These are phyloP conservation scores for Nylanderia fulva DNA, from an alignment of 1,140 invertebrate genomes.

Conservation along the genomic window DNA sequence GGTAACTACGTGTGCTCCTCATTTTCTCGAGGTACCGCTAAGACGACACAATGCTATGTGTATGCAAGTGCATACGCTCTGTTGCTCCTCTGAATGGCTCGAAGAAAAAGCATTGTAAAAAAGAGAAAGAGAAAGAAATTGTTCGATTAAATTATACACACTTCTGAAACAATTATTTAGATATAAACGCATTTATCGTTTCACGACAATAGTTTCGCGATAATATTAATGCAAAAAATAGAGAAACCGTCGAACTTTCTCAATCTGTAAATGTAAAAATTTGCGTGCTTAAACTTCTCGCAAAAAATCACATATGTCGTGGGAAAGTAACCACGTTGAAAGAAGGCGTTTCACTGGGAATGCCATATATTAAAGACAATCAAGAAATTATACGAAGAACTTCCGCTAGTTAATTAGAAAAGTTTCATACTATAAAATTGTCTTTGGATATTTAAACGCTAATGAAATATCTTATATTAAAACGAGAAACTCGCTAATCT, in stretches of 20 bases:
- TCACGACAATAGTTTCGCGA: neutral
- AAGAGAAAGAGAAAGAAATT: slow-evolving; percentile 14
- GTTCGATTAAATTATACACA: neutral
- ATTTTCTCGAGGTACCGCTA: slow-evolving; percentile 55
- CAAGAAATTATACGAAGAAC: slow-evolving; percentile 38
- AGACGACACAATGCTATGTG: slow-evolving; percentile 43
- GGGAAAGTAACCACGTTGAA: slow-evolving; percentile 18
- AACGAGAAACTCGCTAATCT: neutral
- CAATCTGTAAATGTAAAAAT: neutral
- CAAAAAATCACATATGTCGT: neutral
- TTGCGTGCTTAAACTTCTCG: neutral
- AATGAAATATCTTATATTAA: neutral
- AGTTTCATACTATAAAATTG: neutral
- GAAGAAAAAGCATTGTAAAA: slow-evolving; percentile 22
- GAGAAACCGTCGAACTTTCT: slow-evolving; percentile 17
- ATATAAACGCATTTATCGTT: neutral
- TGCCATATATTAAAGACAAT: slow-evolving; percentile 39
- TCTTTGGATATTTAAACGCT: neutral
- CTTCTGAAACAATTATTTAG: neutral
- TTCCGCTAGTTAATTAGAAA: slow-evolving; percentile 38
- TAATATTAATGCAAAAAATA: slow-evolving; percentile 23
- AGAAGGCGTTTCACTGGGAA: slow-evolving; percentile 7
- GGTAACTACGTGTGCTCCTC: slow-evolving; percentile 53
- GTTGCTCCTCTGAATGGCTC: neutral
- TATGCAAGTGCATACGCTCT: slow-evolving; percentile 25